Evolutionary conservation across 2,797 vertebrate genomes (phyloP), one percentile per base, ranked within the genome.

Genomic region (Sebastes vulpes): DNA sequence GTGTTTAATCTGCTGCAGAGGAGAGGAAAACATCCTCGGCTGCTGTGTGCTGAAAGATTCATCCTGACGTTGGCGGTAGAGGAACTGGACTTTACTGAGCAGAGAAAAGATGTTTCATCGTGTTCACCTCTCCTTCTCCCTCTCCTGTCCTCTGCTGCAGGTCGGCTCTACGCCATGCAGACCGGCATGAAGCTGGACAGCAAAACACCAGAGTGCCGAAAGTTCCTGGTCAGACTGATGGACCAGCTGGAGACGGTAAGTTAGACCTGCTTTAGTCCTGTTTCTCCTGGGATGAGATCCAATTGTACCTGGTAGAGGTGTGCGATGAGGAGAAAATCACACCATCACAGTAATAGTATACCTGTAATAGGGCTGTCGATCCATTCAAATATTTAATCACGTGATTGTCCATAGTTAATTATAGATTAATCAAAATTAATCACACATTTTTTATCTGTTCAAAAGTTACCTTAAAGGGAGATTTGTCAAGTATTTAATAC

Each of bases 141-240:
- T 6, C 14, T 6, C 14, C 20, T 9, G 9, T 75, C 5, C 12
- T 31, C 52, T 58, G 38, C 83, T 29, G 5, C 94, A 99, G 98
- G 98, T 89, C 98, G 98, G 58, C 97, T 99, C 48, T 99, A 98
- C 68, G 96, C 97, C 2, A 98, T 99, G 98, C 98, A 99, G 93
- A 97, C 97, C 0, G 98, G 98, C 65, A 99, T 99, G 98, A 99
- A 98, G 94, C 96, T 99, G 95, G 98, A 99, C 88, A 98, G 97
- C 91, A 99, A 99, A 95, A 97, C 96, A 2, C 98, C 98, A 21
- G 98, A 99, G 76, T 98, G 98, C 87, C 95, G 97, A 56, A 98
- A 98, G 96, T 99, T 99, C 95, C 97, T 99, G 82, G 91, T 97
- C 80, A 98, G 97, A 71, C 95, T 99, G 68, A 99, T 99, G 98